Evolutionary conservation across 2,113 vertebrate species (phyloP).

Genomic region (Salvelinus namaycush): DNA sequence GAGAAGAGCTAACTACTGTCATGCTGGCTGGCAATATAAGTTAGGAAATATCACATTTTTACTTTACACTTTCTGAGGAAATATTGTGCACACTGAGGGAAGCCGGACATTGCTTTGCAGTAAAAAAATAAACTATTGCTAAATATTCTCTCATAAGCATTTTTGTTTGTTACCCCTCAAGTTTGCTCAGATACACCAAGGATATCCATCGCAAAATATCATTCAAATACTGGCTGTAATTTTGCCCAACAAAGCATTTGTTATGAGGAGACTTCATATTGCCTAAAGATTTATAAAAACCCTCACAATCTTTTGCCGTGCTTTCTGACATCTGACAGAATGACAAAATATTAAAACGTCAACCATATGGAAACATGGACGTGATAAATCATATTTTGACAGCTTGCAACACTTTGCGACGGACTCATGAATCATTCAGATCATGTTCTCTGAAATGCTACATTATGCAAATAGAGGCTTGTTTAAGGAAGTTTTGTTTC

Average conservation of each 20-base stretch:
- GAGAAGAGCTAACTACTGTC: constrained; percentile 3
- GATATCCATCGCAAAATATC: not conserved
- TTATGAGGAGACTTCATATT: constrained; percentile 7
- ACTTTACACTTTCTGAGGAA: not conserved
- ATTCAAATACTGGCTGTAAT: not conserved
- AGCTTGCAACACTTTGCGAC: constrained; percentile 13
- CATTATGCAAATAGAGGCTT: constrained; percentile 28
- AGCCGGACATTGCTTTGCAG: too few relatives aligned
- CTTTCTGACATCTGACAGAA: constrained; percentile 25
- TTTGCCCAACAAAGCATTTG: not conserved
- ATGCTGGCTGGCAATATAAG: not conserved
- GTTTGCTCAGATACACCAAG: not conserved
- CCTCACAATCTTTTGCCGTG: not conserved
- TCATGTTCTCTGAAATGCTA: constrained; percentile 21
- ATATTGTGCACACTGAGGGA: too few relatives aligned
- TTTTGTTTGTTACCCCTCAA: too few relatives aligned
- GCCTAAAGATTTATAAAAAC: not conserved
- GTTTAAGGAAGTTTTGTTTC: too few relatives aligned
- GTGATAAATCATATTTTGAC: constrained; percentile 17
- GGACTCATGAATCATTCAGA: constrained; percentile 49
- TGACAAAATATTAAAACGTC: constrained; percentile 27
- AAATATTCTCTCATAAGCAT: too few relatives aligned
- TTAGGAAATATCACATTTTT: constrained; percentile 8
- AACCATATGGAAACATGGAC: constrained; percentile 15
- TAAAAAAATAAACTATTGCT: too few relatives aligned